Base-by-base conservation (phyloP, 2,113 vertebrate genomes). In the Coryphaenoides rupestris region DNA sequence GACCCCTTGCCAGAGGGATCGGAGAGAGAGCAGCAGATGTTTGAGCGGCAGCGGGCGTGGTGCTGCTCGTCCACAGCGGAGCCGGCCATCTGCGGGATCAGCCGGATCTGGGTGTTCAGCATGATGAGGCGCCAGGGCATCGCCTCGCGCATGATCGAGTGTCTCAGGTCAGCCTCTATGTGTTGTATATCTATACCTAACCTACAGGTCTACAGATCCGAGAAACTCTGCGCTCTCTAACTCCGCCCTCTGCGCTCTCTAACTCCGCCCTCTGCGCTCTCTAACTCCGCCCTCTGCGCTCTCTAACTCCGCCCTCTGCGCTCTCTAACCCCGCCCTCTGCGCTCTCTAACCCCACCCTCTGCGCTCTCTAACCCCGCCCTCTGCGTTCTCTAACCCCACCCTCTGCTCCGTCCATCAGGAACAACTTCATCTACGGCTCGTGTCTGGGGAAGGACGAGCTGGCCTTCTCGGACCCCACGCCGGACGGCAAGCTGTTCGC, bases 401-500 rank as follows among this genome's bases (percentile, higher is more conserved):
- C 33, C 33, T 40, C 33, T 40, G 33, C 13, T 7, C 13, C 13
- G 33, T 40, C 9, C 4, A 4, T 19, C 62, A 99, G 97, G 90
- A 98, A 95, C 87, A 95, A 96, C 86, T 99, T 99, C 81, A 94
- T 98, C 50, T 99, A 94, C 55, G 96, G 97, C 66, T 97, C 96
- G 0, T 95, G 96, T 83, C 90, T 99, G 83, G 97, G 93, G 84
- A 99, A 98, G 89, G 95, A 96, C 65, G 96, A 99, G 92, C 97
- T 99, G 1, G 98, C 98, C 22, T 99, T 99, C 88, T 99, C 96
- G 5, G 98, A 99, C 84, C 98, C 98, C 4, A 98, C 98, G 19
- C 96, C 98, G 0, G 98, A 99, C 58, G 98, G 98, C 33, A 99
- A 99, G 72, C 92, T 98, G 65, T 99, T 99, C 71, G 98, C 95